Percentiles rank a stretch among this genome's conserved stretches.
Conservation (phyloP, 2,888 invertebrate genomes). For the Melipona bicolor region DNA sequence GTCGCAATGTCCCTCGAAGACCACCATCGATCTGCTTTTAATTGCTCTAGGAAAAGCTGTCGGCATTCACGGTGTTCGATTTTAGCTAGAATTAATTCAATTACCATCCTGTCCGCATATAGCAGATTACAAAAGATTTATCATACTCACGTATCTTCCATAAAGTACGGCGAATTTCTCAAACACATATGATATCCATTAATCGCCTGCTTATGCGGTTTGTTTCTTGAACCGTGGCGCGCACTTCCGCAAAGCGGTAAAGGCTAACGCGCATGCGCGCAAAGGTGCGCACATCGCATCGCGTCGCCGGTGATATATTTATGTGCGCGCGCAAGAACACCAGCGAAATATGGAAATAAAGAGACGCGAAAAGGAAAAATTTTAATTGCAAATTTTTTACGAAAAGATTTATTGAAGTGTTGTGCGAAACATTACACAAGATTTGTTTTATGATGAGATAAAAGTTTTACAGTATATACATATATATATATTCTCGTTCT, state of each 20-base stretch:
- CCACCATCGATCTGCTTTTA: neutral
- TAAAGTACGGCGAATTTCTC: constrained; percentile 39
- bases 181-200: constrained; percentile 55
- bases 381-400: neutral
- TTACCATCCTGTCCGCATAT: constrained; percentile 46
- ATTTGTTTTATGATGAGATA: too few relatives aligned
- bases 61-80: constrained; percentile 31
- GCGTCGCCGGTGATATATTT: constrained; percentile 21
- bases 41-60: constrained; percentile 4
- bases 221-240: constrained; percentile 19
- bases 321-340: neutral
- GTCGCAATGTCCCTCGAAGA: neutral
- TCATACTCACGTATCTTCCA: constrained; percentile 13
- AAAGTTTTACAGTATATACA: too few relatives aligned
- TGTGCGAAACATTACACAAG: too few relatives aligned
- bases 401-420: neutral
- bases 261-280: too few relatives aligned
- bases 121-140: constrained; percentile 52
- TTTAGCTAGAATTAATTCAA: constrained; percentile 54
- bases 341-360: constrained; percentile 31
- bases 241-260: constrained; percentile 39
- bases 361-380: constrained; percentile 21
- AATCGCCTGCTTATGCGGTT: constrained; percentile 55
- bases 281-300: too few relatives aligned
- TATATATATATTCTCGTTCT: too few relatives aligned